Conservation (phyloP, 2,113 vertebrate genomes). For the Psilopsiagon aurifrons region DNA sequence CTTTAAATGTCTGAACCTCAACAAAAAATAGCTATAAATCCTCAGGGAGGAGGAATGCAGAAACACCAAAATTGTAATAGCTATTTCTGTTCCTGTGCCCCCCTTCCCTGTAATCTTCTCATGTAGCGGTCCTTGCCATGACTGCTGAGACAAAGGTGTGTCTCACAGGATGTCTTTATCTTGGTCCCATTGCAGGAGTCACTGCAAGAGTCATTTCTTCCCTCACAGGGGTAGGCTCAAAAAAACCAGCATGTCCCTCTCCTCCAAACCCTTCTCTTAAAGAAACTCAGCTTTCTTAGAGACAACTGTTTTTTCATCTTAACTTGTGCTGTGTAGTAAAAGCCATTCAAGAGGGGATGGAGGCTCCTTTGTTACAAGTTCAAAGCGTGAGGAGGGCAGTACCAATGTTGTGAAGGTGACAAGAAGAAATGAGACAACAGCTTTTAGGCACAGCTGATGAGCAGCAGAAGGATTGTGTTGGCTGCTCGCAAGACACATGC, state of each 20-base stretch:
- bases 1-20: background rate
- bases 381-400: background rate
- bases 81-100: background rate
- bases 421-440: background rate
- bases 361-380: fast-evolving
- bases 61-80: background rate
- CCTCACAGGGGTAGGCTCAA: background rate
- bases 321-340: background rate
- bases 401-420: background rate
- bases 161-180: background rate
- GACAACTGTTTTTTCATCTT: background rate
- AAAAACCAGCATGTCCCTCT: background rate
- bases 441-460: background rate
- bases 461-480: background rate
- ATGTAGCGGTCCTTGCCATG: background rate
- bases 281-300: background rate
- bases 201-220: background rate
- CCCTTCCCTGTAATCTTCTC: background rate
- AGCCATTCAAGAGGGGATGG: background rate
- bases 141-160: background rate
- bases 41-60: background rate
- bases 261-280: background rate
- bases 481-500: background rate
- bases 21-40: background rate
- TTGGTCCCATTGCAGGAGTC: background rate